phyloP scores from a whole-genome alignment of 2,113 vertebrate species.

The Hystrix brachyura region DNA sequence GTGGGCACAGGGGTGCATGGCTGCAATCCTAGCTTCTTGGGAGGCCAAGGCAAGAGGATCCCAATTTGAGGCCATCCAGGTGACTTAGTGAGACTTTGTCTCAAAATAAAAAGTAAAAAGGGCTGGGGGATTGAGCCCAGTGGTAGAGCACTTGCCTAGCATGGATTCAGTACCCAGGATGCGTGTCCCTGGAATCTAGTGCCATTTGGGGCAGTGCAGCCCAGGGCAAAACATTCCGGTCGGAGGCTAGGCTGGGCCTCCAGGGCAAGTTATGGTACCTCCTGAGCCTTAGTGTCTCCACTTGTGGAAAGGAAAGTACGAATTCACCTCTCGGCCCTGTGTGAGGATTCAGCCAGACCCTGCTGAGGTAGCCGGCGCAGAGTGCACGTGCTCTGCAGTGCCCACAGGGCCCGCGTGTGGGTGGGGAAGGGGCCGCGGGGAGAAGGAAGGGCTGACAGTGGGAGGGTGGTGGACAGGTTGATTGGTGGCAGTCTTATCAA shows the following conservation, averaged over 20 bases:
- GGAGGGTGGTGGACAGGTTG: too few relatives aligned
- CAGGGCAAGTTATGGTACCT: background rate
- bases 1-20: background rate
- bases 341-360: too few relatives aligned
- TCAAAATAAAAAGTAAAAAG: background rate
- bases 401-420: background rate
- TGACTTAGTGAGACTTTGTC: background rate
- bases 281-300: background rate
- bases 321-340: background rate
- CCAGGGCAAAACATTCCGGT: rapidly evolving
- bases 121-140: background rate
- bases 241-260: background rate
- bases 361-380: too few relatives aligned
- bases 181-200: background rate
- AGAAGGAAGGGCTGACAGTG: background rate
- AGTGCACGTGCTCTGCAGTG: background rate
- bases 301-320: background rate
- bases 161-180: background rate
- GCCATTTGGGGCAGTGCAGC: background rate
- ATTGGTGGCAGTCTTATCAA: background rate
- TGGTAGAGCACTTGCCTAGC: background rate
- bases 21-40: background rate
- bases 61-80: background rate
- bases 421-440: rapidly evolving
- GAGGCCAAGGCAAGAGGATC: background rate